phyloP scores from a whole-genome alignment of 2,113 vertebrate species.

The Tragelaphus scriptus region DNA sequence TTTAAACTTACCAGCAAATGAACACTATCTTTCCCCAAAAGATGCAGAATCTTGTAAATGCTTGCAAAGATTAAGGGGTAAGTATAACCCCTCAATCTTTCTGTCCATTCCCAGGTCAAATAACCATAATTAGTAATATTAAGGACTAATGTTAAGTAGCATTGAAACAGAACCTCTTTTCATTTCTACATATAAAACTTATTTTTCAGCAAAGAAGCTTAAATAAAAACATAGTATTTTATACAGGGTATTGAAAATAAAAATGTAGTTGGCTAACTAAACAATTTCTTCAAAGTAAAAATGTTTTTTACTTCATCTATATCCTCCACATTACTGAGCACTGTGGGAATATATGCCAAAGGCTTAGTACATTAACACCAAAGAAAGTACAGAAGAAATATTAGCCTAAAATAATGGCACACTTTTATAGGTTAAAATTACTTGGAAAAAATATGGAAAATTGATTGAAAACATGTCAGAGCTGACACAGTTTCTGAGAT shows the following conservation, averaged over 20 bases:
- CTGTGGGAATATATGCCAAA: background rate
- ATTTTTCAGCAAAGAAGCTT: background rate
- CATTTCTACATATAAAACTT: background rate
- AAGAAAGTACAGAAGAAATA: conserved; percentile 5
- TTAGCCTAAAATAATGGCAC: background rate
- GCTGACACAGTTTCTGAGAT: background rate
- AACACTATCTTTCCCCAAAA: conserved; percentile 85
- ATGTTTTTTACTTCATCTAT: background rate
- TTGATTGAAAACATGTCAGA: background rate
- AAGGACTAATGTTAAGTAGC: conserved; percentile 67
- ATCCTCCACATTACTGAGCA: background rate
- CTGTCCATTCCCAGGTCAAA: conserved; percentile 96
- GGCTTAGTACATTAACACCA: background rate
- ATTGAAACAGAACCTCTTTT: background rate
- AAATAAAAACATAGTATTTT: conserved; percentile 27
- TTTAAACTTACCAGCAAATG: conserved; percentile 85
- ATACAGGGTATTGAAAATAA: background rate
- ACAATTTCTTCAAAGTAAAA: background rate
- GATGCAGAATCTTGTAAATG: conserved; percentile 88
- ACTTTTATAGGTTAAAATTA: conserved; percentile 17
- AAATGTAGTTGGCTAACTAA: background rate
- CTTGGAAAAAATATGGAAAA: background rate
- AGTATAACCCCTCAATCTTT: conserved; percentile 86
- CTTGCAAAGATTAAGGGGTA: conserved; percentile 93
- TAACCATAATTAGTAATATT: conserved; percentile 87